phyloP scores from a whole-genome alignment of 1,140 invertebrate species.

The Eurosta solidaginis region DNA sequence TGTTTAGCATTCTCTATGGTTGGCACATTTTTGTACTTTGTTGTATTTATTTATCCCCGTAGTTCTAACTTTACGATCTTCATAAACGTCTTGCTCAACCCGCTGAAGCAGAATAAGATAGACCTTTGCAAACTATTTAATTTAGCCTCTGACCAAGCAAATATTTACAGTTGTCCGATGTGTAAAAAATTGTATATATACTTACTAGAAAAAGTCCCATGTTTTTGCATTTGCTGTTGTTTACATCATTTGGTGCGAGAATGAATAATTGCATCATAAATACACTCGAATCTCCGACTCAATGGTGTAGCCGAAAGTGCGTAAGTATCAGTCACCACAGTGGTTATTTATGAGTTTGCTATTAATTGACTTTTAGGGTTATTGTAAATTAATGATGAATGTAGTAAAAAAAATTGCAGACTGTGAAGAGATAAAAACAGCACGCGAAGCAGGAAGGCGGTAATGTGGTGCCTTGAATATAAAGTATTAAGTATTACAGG shows the following conservation, averaged over 20 bases:
- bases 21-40: no score
- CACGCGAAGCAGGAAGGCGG: neutral
- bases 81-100: no score
- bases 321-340: neutral
- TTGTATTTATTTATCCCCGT: no score
- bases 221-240: neutral
- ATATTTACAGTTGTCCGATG: neutral
- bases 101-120: neutral
- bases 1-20: no score
- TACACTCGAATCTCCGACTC: no score
- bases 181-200: neutral
- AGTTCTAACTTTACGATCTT: no score
- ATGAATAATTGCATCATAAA: neutral
- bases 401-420: neutral
- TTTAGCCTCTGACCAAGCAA: slow-evolving; percentile 4
- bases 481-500: neutral
- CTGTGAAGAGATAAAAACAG: neutral
- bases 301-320: neutral
- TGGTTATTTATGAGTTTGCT: slow-evolving; percentile 22
- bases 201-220: no score
- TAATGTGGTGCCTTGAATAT: neutral
- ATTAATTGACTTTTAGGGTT: slow-evolving; percentile 20
- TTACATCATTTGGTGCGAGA: slow-evolving; percentile 1
- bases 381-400: slow-evolving; percentile 3
- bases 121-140: neutral